Percentiles rank a stretch among this genome's conserved stretches.
These are phyloP conservation scores for Periophthalmus modestus DNA, from an alignment of 2,113 vertebrate species.

Conservation along the genomic window DNA sequence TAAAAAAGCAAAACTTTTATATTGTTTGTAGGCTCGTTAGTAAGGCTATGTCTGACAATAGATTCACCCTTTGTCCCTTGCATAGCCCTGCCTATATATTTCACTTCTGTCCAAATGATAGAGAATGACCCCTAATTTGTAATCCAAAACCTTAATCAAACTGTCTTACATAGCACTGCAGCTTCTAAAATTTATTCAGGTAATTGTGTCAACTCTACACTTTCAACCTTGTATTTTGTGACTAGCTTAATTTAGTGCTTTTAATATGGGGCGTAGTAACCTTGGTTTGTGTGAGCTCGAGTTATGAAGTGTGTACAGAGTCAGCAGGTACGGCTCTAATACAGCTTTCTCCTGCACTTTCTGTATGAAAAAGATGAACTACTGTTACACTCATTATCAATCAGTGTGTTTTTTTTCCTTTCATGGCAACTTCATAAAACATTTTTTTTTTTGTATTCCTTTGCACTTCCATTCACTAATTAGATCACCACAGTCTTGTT, in stretches of 20 bases:
- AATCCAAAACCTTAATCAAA: neutral
- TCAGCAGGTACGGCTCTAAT: constrained; percentile 44
- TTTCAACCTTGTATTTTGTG: neutral
- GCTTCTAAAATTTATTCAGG: neutral
- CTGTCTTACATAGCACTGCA: neutral
- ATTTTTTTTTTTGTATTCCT: constrained; percentile 7
- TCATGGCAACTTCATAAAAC: constrained; percentile 12
- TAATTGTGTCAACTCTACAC: neutral
- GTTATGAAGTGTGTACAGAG: constrained; percentile 23
- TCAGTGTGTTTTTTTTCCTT: constrained; percentile 23
- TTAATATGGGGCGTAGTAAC: neutral
- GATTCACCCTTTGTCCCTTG: constrained; percentile 11
- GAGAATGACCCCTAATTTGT: neutral
- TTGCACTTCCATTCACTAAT: constrained; percentile 49
- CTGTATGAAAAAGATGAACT: constrained; percentile 52
- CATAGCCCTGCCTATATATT: neutral
- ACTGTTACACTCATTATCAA: constrained; percentile 60
- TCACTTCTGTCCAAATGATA: neutral
- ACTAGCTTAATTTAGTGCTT: constrained; percentile 1
- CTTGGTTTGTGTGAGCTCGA: constrained; percentile 12
- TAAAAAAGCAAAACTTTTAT: too few species aligned
- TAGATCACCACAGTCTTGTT: constrained; percentile 57
- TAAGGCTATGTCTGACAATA: neutral
- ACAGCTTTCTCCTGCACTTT: constrained; percentile 50
- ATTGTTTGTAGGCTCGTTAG: neutral